Conservation (phyloP, 2,113 vertebrate species). For the Odobenus rosmarus region DNA sequence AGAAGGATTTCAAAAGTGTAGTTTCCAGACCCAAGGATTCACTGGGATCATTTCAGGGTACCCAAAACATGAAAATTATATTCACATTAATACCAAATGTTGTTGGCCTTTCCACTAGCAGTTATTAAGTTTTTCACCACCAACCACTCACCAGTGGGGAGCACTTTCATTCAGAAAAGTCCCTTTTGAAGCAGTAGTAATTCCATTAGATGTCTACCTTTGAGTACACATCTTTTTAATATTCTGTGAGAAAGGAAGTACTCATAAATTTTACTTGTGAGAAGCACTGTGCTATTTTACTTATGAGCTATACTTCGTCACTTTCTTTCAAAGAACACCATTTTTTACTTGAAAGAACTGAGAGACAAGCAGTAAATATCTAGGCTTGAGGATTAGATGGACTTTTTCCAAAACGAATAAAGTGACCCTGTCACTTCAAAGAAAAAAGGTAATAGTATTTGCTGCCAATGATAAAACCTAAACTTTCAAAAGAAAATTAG, state of each 20-base stretch:
- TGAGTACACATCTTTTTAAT: neutral
- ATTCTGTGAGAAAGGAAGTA: neutral
- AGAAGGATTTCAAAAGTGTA: neutral
- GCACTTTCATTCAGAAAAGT: neutral
- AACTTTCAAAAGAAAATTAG: neutral
- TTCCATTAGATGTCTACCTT: neutral
- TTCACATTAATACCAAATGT: neutral
- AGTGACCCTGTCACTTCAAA: neutral
- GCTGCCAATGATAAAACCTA: neutral
- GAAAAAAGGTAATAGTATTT: neutral
- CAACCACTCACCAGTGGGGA: neutral
- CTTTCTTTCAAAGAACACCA: neutral
- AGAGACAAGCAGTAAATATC: neutral
- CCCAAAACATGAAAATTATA: neutral
- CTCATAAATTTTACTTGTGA: neutral
- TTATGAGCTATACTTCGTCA: neutral
- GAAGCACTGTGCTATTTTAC: neutral
- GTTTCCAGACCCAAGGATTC: neutral
- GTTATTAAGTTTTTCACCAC: neutral
- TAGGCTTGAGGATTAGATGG: neutral
- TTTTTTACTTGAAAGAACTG: conserved; percentile 6
- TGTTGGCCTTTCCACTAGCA: neutral
- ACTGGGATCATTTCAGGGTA: neutral
- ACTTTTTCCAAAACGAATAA: neutral
- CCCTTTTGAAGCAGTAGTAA: neutral